phyloP scores from a whole-genome alignment of 2,888 invertebrate species.

The Oscheius onirici region DNA sequence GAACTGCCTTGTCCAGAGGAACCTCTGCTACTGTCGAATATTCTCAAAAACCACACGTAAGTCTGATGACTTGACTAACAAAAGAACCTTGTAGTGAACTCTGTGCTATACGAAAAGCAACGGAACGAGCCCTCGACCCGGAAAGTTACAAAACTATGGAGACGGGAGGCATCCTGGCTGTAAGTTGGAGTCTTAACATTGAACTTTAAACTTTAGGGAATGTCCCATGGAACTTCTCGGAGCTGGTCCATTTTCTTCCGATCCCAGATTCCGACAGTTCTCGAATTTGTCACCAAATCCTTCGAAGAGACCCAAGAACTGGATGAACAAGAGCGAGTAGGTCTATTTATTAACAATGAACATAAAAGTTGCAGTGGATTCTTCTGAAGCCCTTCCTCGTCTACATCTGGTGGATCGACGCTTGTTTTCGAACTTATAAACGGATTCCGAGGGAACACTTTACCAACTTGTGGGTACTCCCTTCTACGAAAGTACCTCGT shows the following conservation, averaged over 20 bases:
- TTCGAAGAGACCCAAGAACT: conserved; percentile 6
- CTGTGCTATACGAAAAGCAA: conserved; percentile 6
- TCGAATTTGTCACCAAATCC: conserved; percentile 20
- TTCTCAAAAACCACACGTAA: neutral
- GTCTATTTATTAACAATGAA: neutral
- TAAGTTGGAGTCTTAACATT: neutral
- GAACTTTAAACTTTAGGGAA: neutral
- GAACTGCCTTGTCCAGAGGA: neutral
- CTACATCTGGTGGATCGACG: conserved; percentile 21
- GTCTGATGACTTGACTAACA: neutral
- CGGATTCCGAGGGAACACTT: conserved; percentile 8
- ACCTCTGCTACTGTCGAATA: neutral
- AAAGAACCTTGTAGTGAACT: neutral
- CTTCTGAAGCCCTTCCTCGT: conserved; percentile 24
- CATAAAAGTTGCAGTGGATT: neutral
- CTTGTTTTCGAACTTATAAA: conserved; percentile 12
- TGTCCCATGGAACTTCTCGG: conserved; percentile 2
- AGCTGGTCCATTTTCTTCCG: conserved; percentile 16
- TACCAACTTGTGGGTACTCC: neutral
- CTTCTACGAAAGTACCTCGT: neutral
- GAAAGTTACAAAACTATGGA: conserved; percentile 12
- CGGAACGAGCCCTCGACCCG: conserved; percentile 10
- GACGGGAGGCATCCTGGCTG: conserved; percentile 4
- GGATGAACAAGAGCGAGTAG: conserved; percentile 6
- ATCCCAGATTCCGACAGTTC: conserved; percentile 16